A percentile compares a stretch with the other conserved stretches of the same genome.
Conservation (phyloP, 2,888 invertebrate genomes). For the Aporophyla nigra region DNA sequence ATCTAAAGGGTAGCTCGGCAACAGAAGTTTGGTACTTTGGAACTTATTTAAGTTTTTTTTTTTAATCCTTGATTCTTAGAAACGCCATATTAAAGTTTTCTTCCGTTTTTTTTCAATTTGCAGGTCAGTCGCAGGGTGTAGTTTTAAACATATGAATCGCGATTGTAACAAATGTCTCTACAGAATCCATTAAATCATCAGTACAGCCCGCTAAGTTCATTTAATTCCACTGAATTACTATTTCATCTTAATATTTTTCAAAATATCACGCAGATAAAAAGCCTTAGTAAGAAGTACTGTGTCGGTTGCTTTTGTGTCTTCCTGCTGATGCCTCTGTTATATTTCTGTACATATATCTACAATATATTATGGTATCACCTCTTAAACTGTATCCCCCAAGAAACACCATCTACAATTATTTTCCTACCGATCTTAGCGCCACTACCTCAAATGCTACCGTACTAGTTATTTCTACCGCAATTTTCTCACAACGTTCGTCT, state of each 20-base stretch:
- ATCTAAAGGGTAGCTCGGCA: background rate
- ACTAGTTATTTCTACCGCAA: constrained; percentile 5
- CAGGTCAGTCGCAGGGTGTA: no score
- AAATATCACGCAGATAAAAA: background rate
- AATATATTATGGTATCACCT: background rate
- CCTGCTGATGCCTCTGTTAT: background rate
- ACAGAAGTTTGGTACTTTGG: background rate
- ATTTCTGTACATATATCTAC: background rate
- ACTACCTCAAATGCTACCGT: background rate
- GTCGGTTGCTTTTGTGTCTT: background rate
- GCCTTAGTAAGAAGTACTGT: no score
- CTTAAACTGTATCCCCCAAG: background rate
- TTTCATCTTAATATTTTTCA: background rate
- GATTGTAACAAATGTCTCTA: no score
- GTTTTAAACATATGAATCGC: no score
- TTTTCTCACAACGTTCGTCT: constrained; percentile 24
- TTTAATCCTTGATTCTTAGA: no score
- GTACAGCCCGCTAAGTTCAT: no score
- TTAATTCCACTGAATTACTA: no score
- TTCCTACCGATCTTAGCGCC: background rate
- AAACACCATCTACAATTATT: background rate
- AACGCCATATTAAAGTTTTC: no score
- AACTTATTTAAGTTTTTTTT: no score
- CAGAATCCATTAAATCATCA: no score
- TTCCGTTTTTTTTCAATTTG: no score